Percentiles rank a stretch among this genome's conserved stretches.
Evolutionary conservation across 2,113 vertebrate genomes (phyloP).

Genomic region (Mesoclemmys tuberculata): DNA sequence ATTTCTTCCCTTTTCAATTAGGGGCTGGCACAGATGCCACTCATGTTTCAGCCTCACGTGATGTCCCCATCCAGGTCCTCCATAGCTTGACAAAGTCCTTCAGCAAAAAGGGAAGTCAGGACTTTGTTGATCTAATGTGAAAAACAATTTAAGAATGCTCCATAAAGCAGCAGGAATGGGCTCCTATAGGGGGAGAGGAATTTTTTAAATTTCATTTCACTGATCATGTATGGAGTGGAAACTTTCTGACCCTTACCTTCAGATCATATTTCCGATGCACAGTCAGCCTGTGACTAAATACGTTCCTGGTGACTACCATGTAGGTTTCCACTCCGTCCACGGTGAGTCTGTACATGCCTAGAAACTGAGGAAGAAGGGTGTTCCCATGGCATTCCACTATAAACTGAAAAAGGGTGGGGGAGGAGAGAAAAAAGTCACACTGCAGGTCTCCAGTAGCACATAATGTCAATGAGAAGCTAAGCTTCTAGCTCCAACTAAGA

Average conservation of each 20-base stretch:
- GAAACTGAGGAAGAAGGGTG: slow-evolving; percentile 96
- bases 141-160: background rate
- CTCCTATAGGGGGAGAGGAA: accelerated
- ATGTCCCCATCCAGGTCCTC: background rate
- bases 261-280: slow-evolving; percentile 97
- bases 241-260: slow-evolving; percentile 81
- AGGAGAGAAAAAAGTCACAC: background rate
- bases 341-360: slow-evolving; percentile 96
- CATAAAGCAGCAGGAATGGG: background rate
- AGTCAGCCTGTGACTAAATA: slow-evolving; percentile 94
- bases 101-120: background rate
- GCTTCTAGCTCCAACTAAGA: background rate
- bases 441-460: accelerated
- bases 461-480: background rate
- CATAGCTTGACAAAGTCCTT: background rate
- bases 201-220: background rate
- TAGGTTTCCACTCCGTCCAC: slow-evolving; percentile 97
- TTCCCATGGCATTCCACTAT: slow-evolving; percentile 98
- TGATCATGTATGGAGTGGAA: background rate
- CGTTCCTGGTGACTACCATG: slow-evolving; percentile 96
- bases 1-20: background rate
- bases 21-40: background rate
- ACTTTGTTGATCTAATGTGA: background rate
- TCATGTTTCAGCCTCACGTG: background rate
- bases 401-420: slow-evolving; percentile 78